Conservation (phyloP, 2,888 invertebrate species). For the Nemapogon koenigi region DNA sequence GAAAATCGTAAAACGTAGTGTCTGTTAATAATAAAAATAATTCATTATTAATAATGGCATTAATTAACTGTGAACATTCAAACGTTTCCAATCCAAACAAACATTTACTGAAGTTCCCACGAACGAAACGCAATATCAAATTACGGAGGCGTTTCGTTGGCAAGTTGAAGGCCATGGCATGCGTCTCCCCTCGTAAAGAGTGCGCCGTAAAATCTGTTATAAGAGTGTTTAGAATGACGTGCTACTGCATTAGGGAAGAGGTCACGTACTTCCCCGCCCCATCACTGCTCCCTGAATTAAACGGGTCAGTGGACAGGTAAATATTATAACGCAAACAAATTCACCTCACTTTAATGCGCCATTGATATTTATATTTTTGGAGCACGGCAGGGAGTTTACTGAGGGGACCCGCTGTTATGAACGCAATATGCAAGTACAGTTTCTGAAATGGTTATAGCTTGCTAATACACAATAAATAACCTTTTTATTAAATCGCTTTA, state of each 20-base stretch:
- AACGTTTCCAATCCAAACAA: no score
- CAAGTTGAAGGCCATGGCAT: conserved; percentile 2
- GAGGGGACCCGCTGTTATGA: conserved; percentile 4
- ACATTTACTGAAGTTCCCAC: not conserved
- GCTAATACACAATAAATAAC: not conserved
- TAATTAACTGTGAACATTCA: no score
- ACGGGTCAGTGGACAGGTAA: conserved; percentile 59
- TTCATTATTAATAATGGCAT: no score
- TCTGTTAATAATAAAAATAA: no score
- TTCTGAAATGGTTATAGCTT: conserved; percentile 3
- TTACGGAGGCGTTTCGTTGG: not conserved
- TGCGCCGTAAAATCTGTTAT: conserved; percentile 39
- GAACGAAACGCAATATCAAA: not conserved
- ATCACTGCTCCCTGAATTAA: conserved; percentile 28
- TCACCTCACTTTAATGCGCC: conserved; percentile 53
- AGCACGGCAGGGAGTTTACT: conserved; percentile 8
- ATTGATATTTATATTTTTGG: conserved; percentile 44
- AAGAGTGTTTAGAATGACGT: conserved; percentile 50
- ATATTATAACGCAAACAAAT: conserved; percentile 58
- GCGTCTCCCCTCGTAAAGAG: conserved; percentile 5
- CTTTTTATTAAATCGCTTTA: conserved; percentile 5
- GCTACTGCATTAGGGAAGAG: conserved; percentile 33
- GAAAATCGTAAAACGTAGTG: no score
- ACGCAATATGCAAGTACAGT: conserved; percentile 4
- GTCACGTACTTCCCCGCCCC: conserved; percentile 30